These are phyloP conservation scores for Terebella lapidaria DNA, from an alignment of 2,888 invertebrate species.

Conservation along the genomic window DNA sequence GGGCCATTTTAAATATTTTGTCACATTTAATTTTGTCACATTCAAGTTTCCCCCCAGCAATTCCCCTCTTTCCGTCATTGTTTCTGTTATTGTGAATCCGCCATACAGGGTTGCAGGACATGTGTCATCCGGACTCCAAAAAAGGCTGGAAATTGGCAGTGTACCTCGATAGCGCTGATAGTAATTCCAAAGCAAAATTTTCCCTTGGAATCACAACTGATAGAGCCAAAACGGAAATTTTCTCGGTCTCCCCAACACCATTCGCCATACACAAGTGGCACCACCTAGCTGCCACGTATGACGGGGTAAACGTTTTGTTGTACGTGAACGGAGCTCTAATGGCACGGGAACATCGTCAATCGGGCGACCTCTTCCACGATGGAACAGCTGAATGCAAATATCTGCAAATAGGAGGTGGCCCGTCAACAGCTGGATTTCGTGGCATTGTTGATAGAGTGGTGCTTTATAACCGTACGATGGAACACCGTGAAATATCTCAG, in stretches of 20 bases:
- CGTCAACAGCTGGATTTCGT: constrained; percentile 18
- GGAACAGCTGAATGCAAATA: constrained; percentile 25
- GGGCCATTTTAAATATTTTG: no score
- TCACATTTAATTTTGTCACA: no score
- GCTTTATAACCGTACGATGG: constrained; percentile 29
- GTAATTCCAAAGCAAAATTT: not conserved
- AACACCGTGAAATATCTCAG: constrained; percentile 29
- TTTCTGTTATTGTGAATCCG: no score
- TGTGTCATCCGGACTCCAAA: not conserved
- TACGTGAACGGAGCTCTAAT: constrained; percentile 37
- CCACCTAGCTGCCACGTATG: constrained; percentile 35
- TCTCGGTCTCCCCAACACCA: not conserved
- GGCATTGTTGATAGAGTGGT: constrained; percentile 33
- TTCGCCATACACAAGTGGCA: constrained; percentile 30
- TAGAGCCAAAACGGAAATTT: not conserved
- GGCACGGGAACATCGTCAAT: constrained; percentile 26
- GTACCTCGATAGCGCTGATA: not conserved
- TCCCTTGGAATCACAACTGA: not conserved
- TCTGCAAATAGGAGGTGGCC: constrained; percentile 33
- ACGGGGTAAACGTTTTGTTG: constrained; percentile 29
- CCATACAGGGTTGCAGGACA: not conserved
- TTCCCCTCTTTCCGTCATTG: no score
- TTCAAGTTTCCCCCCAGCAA: no score
- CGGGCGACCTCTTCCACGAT: constrained; percentile 27
- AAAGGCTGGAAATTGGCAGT: not conserved